These are phyloP conservation scores for Thecophora atra DNA, from an alignment of 2,888 invertebrate genomes.

Conservation along the genomic window DNA sequence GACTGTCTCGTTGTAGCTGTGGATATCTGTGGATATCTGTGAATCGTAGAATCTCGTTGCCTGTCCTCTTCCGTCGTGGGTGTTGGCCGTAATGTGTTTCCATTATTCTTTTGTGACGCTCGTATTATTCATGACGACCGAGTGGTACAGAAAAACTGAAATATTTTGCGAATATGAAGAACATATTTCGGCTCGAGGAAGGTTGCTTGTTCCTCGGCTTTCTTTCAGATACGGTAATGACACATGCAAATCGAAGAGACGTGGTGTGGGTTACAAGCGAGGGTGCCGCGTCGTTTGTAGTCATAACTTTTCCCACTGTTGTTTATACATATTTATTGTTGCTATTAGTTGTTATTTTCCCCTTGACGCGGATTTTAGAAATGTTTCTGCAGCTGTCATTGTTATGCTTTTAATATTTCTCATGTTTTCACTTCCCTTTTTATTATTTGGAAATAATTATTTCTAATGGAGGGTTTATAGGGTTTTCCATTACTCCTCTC, in stretches of 20 bases:
- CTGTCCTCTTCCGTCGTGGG: not conserved
- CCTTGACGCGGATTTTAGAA: not conserved
- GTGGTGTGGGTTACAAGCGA: not conserved
- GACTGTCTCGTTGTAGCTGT: not conserved
- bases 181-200: conserved; percentile 29
- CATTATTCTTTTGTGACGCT: conserved; percentile 22
- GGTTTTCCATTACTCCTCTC: not conserved
- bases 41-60: not conserved
- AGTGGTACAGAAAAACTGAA: conserved; percentile 2
- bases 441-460: not conserved
- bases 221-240: not conserved
- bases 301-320: not conserved
- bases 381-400: conserved; percentile 5
- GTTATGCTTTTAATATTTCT: not conserved
- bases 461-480: not conserved
- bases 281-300: not conserved
- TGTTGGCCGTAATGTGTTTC: conserved; percentile 23
- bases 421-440: not conserved
- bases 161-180: conserved; percentile 24
- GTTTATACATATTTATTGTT: not conserved
- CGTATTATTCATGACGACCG: conserved; percentile 27
- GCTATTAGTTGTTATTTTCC: not conserved
- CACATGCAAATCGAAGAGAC: not conserved
- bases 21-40: conserved; percentile 15
- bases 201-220: not conserved